A percentile compares a stretch with the other conserved stretches of the same genome.
These are phyloP conservation scores for Itoplectis maculator DNA, from an alignment of 2,888 invertebrate genomes.

Conservation along the genomic window DNA sequence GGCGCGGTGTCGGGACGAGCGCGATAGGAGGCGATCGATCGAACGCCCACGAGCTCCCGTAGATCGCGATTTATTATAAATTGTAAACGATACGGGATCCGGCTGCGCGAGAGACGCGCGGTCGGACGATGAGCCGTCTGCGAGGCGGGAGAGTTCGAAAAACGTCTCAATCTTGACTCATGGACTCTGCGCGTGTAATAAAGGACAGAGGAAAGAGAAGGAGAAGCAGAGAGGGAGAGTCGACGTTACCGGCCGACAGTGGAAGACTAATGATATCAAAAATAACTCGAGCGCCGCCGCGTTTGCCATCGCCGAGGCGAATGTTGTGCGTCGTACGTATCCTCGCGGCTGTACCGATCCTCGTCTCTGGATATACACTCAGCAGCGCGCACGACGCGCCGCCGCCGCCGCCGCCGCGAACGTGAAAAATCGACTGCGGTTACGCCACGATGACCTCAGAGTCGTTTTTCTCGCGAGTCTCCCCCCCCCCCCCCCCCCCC, in stretches of 20 bases:
- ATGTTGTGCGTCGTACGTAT: slow-evolving; percentile 17
- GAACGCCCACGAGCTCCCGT: slow-evolving; percentile 52
- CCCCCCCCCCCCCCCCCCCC: too few species aligned
- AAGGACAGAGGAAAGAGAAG: slow-evolving; percentile 44
- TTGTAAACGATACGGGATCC: slow-evolving; percentile 61
- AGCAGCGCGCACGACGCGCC: too few species aligned
- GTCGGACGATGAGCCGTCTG: slow-evolving; percentile 3
- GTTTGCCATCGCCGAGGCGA: slow-evolving; percentile 51
- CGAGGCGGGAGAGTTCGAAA: slow-evolving; percentile 47
- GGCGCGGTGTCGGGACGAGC: slow-evolving; percentile 12
- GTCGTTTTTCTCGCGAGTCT: slow-evolving; percentile 53
- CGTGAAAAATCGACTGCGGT: slow-evolving; percentile 62
- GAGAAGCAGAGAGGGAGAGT: slow-evolving; percentile 12
- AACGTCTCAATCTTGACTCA: slow-evolving; percentile 65
- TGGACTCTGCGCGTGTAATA: slow-evolving; percentile 42
- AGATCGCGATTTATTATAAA: slow-evolving; percentile 65
- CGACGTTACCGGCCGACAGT: slow-evolving; percentile 53
- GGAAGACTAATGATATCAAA: slow-evolving; percentile 67
- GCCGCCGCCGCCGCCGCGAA: slow-evolving; percentile 45
- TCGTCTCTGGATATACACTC: slow-evolving; percentile 15
- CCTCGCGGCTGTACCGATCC: background rate
- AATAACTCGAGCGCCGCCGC: slow-evolving; percentile 57
- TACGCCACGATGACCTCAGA: slow-evolving; percentile 60
- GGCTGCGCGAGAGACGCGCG: slow-evolving; percentile 37
- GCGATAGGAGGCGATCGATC: slow-evolving; percentile 48